A percentile compares a stretch with the other conserved stretches of the same genome.
phyloP scores from a whole-genome alignment of 2,113 vertebrate species.

The Malurus cyaneus region DNA sequence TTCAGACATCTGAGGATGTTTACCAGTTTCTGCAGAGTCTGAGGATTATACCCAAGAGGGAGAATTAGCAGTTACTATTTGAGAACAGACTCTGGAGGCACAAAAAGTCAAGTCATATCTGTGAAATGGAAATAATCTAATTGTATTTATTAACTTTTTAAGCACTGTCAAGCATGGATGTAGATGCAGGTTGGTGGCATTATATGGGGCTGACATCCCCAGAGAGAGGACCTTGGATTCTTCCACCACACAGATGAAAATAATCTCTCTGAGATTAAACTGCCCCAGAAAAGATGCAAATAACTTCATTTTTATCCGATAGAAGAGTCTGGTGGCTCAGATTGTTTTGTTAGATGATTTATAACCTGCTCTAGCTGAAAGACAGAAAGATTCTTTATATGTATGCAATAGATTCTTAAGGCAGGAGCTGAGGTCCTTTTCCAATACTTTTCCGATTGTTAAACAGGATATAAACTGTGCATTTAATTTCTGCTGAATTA shows the following conservation, averaged over 20 bases:
- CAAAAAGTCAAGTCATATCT: not conserved
- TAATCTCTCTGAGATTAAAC: not conserved
- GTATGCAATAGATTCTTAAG: not conserved
- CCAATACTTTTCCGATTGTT: not conserved
- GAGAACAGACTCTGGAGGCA: not conserved
- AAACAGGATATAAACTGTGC: not conserved
- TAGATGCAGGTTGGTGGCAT: not conserved
- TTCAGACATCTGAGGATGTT: not conserved
- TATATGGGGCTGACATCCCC: fast-evolving
- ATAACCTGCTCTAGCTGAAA: not conserved
- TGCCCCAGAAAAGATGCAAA: not conserved
- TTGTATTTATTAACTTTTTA: not conserved
- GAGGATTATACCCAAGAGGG: not conserved
- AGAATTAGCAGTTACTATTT: not conserved
- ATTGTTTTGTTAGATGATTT: not conserved
- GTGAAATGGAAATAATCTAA: not conserved
- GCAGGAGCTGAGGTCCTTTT: not conserved
- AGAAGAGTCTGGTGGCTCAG: not conserved
- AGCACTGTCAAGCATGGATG: not conserved
- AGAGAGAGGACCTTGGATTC: not conserved
- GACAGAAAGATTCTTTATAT: not conserved
- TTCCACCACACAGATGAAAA: not conserved
- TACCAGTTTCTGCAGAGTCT: not conserved
- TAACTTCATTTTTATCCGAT: not conserved
- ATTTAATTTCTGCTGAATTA: conserved; percentile 2